Conservation (phyloP, 2,113 vertebrate genomes). For the Gavialis gangeticus region DNA sequence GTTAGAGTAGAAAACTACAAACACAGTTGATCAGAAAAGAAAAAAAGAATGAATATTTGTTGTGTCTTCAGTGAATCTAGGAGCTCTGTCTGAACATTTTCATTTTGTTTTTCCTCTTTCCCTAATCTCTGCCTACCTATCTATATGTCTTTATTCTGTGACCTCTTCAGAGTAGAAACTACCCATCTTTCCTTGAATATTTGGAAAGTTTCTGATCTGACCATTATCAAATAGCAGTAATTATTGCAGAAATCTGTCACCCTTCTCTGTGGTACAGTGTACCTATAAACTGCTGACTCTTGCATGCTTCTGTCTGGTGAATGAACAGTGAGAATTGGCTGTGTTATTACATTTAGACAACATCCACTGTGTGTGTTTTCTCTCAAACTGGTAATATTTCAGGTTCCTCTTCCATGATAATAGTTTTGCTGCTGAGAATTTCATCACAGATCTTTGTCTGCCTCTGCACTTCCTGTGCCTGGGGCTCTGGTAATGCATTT, state of each 20-base stretch:
- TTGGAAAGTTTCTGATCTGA: not conserved
- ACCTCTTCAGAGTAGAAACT: not conserved
- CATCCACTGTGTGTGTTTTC: not conserved
- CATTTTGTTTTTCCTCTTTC: not conserved
- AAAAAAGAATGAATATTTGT: not conserved
- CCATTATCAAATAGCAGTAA: not conserved
- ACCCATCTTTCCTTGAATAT: not conserved
- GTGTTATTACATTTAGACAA: not conserved
- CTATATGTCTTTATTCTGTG: not conserved
- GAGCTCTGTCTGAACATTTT: not conserved
- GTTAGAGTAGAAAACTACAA: not conserved
- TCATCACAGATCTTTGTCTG: not conserved
- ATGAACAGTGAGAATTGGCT: not conserved
- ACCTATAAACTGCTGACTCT: not conserved
- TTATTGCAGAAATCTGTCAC: not conserved
- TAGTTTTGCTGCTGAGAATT: not conserved
- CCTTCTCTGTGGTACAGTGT: rapidly evolving
- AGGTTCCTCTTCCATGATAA: constrained; percentile 4
- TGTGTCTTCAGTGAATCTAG: not conserved
- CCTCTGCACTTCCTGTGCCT: rapidly evolving
- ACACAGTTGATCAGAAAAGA: not conserved
- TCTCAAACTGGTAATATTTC: not conserved
- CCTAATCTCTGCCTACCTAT: not conserved
- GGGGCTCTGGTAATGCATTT: rapidly evolving
- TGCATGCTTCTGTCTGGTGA: not conserved